Evolutionary conservation across 1,140 invertebrate genomes (phyloP).

Genomic region (Drosophila lini): DNA sequence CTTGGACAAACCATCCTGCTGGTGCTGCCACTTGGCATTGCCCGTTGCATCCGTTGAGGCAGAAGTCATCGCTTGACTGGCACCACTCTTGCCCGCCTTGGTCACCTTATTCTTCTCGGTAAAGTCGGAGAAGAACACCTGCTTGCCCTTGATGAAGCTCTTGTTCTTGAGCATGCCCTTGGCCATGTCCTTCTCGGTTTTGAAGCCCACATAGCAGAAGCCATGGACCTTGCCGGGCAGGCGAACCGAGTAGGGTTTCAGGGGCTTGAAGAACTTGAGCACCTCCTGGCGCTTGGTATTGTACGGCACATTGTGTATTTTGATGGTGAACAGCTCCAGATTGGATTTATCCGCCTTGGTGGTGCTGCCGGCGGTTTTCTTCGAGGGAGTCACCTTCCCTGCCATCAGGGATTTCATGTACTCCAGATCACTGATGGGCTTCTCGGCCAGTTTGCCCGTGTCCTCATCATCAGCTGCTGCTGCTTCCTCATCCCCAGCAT

Average conservation of each 20-base stretch:
- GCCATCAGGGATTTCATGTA: slow-evolving; percentile 88
- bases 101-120: slow-evolving; percentile 85
- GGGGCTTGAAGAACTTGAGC: slow-evolving; percentile 91
- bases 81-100: slow-evolving; percentile 76
- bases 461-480: slow-evolving; percentile 53
- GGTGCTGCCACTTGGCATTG: slow-evolving; percentile 88
- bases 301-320: slow-evolving; percentile 82
- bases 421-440: slow-evolving; percentile 90
- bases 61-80: slow-evolving; percentile 27
- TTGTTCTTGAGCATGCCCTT: slow-evolving; percentile 94
- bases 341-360: slow-evolving; percentile 56
- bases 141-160: slow-evolving; percentile 92
- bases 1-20: slow-evolving; percentile 88
- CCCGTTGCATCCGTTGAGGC: slow-evolving; percentile 18
- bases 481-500: slow-evolving; percentile 27
- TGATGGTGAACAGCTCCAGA: slow-evolving; percentile 86
- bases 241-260: slow-evolving; percentile 91
- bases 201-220: slow-evolving; percentile 96
- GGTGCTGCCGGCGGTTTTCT: slow-evolving; percentile 12
- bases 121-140: slow-evolving; percentile 88
- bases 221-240: slow-evolving; percentile 91
- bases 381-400: slow-evolving; percentile 56
- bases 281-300: slow-evolving; percentile 79
- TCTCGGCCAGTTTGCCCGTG: slow-evolving; percentile 86
- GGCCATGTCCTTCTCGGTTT: slow-evolving; percentile 91